Conservation (phyloP, 2,888 invertebrate genomes). For the Drosophila paucipuncta region DNA sequence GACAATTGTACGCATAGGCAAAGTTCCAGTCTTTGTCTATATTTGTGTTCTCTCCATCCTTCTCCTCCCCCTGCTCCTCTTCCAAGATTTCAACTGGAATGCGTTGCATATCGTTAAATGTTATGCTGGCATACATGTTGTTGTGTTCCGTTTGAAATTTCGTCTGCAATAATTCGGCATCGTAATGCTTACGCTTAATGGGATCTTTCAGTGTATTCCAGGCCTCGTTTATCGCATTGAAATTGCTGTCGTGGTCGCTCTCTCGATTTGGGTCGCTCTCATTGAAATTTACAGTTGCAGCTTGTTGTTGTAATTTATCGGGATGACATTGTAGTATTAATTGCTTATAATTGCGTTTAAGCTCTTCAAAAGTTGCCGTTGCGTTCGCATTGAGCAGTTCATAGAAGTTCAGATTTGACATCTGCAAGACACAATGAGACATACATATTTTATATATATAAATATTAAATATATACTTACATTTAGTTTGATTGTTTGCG, state of each 20-base stretch:
- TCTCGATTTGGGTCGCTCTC: slow-evolving; percentile 66
- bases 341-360: slow-evolving; percentile 84
- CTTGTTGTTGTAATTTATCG: slow-evolving; percentile 82
- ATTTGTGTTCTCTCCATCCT: slow-evolving; percentile 11
- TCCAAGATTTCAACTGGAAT: slow-evolving; percentile 47
- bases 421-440: slow-evolving; percentile 55
- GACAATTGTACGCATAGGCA: slow-evolving; percentile 87
- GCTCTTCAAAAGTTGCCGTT: slow-evolving; percentile 78
- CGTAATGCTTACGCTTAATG: slow-evolving; percentile 88
- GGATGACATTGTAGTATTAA: slow-evolving; percentile 85
- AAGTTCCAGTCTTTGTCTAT: slow-evolving; percentile 59
- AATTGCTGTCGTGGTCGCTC: slow-evolving; percentile 75
- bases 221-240: slow-evolving; percentile 88
- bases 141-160: slow-evolving; percentile 86
- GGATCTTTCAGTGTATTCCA: slow-evolving; percentile 89
- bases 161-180: slow-evolving; percentile 87
- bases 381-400: slow-evolving; percentile 78
- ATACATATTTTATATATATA: slow-evolving; percentile 34
- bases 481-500: slow-evolving; percentile 33
- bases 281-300: slow-evolving; percentile 41
- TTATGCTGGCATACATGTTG: slow-evolving; percentile 86
- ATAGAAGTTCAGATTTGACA: slow-evolving; percentile 81
- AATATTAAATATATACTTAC: slow-evolving; percentile 61
- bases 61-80: slow-evolving; percentile 21
- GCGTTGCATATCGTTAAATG: slow-evolving; percentile 86